Evolutionary conservation across 1,140 invertebrate species (phyloP).

Genomic region (Apis laboriosa): DNA sequence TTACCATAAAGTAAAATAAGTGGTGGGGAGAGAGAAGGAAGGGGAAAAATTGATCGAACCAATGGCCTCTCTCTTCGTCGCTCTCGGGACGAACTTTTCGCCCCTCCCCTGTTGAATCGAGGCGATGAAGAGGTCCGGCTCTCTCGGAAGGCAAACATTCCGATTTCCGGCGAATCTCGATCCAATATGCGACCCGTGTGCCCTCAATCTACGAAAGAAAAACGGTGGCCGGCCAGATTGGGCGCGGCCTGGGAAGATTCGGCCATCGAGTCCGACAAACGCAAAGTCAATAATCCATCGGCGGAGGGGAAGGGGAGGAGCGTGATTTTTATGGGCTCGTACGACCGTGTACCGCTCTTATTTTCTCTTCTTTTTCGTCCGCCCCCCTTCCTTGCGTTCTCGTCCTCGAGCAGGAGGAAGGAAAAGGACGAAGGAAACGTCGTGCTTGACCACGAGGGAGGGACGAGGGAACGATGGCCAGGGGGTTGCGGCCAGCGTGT

Average conservation of each 20-base stretch:
- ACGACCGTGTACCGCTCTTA: constrained; percentile 53
- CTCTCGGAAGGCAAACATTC: constrained; percentile 18
- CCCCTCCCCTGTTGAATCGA: not conserved
- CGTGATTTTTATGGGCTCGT: constrained; percentile 67
- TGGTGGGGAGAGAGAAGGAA: too few relatives aligned
- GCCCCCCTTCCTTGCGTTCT: too few relatives aligned
- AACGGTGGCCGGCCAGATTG: constrained; percentile 26
- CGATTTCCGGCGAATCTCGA: constrained; percentile 46
- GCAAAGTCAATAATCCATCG: constrained; percentile 57
- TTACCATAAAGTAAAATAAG: too few relatives aligned
- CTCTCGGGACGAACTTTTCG: not conserved
- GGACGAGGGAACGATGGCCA: not conserved
- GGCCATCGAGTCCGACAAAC: constrained; percentile 25
- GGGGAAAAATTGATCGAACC: not conserved
- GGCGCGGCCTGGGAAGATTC: constrained; percentile 4
- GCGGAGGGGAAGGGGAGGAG: constrained; percentile 1
- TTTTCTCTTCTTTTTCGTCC: constrained; percentile 48
- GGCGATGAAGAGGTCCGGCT: constrained; percentile 9
- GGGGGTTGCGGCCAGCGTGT: constrained; percentile 5
- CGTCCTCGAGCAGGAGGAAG: too few relatives aligned
- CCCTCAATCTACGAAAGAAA: constrained; percentile 43
- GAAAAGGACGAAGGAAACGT: not conserved
- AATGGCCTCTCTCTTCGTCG: too few relatives aligned
- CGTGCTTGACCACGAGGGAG: not conserved
- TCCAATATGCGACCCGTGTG: constrained; percentile 38